These are phyloP conservation scores for Nomada fucata DNA, from an alignment of 2,888 invertebrate genomes.

Conservation along the genomic window DNA sequence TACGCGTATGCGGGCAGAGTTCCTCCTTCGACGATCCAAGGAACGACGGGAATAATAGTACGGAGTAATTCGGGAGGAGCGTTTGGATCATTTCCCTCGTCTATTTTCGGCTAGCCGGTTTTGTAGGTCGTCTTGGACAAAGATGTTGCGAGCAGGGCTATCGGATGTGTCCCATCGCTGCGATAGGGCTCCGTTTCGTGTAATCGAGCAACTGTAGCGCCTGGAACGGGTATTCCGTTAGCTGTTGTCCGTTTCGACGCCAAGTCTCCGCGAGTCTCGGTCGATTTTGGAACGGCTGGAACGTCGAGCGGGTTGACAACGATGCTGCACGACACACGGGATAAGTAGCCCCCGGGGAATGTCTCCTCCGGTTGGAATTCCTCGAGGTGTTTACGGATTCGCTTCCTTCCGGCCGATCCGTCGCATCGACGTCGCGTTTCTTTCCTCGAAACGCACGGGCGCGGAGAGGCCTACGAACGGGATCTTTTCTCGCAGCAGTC, in stretches of 20 bases:
- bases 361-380: not conserved
- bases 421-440: not conserved
- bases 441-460: not conserved
- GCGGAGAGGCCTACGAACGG: not conserved
- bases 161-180: slow-evolving; percentile 46
- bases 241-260: not conserved
- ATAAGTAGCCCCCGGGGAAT: not conserved
- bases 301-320: slow-evolving; percentile 4
- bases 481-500: not conserved
- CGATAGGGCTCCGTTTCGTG: slow-evolving; percentile 27
- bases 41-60: not conserved
- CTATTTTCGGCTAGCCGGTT: not conserved
- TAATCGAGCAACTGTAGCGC: slow-evolving; percentile 3
- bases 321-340: not conserved
- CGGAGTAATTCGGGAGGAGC: not conserved
- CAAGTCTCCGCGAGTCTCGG: not conserved
- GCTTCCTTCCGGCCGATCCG: no score
- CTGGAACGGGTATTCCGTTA: not conserved
- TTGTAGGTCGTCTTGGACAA: slow-evolving; percentile 22
- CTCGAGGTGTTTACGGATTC: not conserved
- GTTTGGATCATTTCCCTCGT: slow-evolving; percentile 32
- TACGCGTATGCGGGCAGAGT: no score
- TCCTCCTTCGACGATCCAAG: not conserved
- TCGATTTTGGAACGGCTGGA: not conserved
- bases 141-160: slow-evolving; percentile 10